These are phyloP conservation scores for Dipus sagitta DNA, from an alignment of 2,797 vertebrate species.

Conservation along the genomic window DNA sequence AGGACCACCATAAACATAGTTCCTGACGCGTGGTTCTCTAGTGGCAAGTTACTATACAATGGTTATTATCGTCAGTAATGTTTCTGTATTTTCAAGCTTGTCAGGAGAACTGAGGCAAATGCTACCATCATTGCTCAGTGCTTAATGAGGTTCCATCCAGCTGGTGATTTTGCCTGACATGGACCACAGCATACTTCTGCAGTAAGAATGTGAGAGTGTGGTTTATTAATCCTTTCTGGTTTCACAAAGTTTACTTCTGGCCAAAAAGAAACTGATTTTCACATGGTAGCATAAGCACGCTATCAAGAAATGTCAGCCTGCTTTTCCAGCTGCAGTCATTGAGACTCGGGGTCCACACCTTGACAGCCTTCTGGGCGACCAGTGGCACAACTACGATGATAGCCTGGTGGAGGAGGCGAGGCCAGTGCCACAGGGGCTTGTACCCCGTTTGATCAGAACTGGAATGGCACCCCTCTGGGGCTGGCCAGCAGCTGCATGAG, in stretches of 20 bases:
- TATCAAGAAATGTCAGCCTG: not conserved
- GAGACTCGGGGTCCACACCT: slow-evolving; percentile 5
- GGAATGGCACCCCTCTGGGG: slow-evolving; percentile 90
- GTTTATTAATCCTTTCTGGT: not conserved
- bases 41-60: not conserved
- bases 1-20: not conserved
- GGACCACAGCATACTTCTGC: not conserved
- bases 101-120: not conserved
- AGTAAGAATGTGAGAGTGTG: not conserved
- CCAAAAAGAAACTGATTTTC: not conserved
- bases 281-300: not conserved
- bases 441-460: slow-evolving; percentile 95
- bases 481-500: slow-evolving; percentile 85
- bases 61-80: not conserved
- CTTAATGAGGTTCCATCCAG: not conserved
- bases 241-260: not conserved
- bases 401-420: slow-evolving; percentile 93
- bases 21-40: not conserved
- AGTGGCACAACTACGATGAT: slow-evolving; percentile 93
- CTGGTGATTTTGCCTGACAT: not conserved
- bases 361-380: slow-evolving; percentile 90
- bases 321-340: not conserved
- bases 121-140: not conserved
- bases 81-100: not conserved
- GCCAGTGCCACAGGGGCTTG: slow-evolving; percentile 92